phyloP scores from a whole-genome alignment of 2,888 invertebrate species.

The Tipula unca region DNA sequence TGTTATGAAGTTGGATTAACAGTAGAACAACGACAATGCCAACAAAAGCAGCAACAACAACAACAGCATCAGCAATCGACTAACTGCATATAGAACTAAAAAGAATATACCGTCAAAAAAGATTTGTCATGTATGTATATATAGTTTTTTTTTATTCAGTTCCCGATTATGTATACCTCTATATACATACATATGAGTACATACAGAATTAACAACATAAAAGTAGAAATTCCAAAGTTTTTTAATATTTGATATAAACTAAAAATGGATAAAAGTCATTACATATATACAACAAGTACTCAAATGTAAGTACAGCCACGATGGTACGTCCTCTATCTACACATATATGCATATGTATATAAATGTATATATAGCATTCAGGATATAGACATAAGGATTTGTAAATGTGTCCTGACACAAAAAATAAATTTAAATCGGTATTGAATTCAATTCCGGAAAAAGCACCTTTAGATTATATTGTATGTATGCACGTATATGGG shows the following conservation, averaged over 20 bases:
- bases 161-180: not conserved
- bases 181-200: not conserved
- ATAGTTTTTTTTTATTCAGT: not conserved
- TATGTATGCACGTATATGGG: not conserved
- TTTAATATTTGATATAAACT: not conserved
- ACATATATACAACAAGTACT: not conserved
- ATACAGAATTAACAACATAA: not conserved
- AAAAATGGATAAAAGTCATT: not conserved
- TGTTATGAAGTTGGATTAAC: not conserved
- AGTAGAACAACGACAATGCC: not conserved
- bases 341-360: not conserved
- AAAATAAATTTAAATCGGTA: not conserved
- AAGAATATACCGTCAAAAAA: slow-evolving; percentile 3
- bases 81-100: not conserved
- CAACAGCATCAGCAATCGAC: not conserved
- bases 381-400: not conserved
- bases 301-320: not conserved
- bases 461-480: not conserved
- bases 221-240: not conserved
- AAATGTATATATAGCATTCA: not conserved
- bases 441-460: not conserved
- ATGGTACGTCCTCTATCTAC: not conserved
- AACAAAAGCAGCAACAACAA: not conserved
- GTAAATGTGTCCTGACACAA: not conserved
- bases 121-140: not conserved